phyloP scores from a whole-genome alignment of 2,113 vertebrate species.

The Melanerpes aurifrons region DNA sequence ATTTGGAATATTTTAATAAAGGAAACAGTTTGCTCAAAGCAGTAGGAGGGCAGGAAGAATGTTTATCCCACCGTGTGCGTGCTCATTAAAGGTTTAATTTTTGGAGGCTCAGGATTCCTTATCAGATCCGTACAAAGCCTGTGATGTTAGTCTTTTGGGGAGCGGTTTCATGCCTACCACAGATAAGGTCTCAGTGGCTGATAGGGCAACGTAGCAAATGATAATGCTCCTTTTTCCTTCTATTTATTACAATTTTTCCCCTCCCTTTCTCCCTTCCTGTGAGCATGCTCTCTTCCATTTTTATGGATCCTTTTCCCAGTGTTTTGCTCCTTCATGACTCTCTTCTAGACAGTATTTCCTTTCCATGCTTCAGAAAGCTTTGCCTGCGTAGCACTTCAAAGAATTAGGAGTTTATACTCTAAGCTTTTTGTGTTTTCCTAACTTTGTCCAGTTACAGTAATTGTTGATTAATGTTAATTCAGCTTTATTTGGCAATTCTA shows the following conservation, averaged over 20 bases:
- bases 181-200: constrained; percentile 2
- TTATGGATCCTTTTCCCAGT: not conserved
- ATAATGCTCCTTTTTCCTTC: not conserved
- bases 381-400: constrained; percentile 21
- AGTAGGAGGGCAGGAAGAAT: not conserved
- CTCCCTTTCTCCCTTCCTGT: accelerated
- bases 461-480: constrained; percentile 28
- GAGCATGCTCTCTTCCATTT: not conserved
- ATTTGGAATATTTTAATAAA: not conserved
- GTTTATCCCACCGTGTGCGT: not conserved
- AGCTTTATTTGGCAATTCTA: constrained; percentile 15
- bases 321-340: not conserved
- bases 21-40: not conserved
- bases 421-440: not conserved
- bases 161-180: constrained; percentile 3
- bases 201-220: not conserved
- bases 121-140: constrained; percentile 26
- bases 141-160: constrained; percentile 34
- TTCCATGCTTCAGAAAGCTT: not conserved
- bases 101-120: not conserved
- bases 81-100: not conserved
- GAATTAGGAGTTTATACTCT: not conserved
- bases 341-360: not conserved
- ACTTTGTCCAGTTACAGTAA: not conserved
- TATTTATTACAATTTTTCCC: not conserved